Conservation (phyloP, 2,888 invertebrate genomes). For the Congeria kusceri region DNA sequence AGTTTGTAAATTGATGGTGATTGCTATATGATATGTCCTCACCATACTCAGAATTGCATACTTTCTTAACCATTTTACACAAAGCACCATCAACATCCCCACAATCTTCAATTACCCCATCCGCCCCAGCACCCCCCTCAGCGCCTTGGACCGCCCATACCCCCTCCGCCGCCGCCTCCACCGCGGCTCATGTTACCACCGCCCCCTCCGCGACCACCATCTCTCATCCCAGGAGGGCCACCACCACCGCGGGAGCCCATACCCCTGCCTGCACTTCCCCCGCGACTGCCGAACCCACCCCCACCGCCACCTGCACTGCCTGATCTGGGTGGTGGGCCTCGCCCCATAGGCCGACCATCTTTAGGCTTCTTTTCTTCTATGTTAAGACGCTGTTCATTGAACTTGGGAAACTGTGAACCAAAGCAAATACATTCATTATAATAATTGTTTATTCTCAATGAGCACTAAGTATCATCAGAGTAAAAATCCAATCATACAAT, state of each 20-base stretch:
- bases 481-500: no score
- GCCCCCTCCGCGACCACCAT: conserved; percentile 87
- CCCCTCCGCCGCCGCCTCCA: conserved; percentile 81
- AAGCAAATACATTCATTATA: conserved; percentile 69
- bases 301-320: conserved; percentile 74
- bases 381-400: conserved; percentile 94
- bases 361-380: conserved; percentile 93
- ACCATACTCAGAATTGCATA: conserved; percentile 79
- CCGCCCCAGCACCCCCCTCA: conserved; percentile 40
- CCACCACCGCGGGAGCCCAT: conserved; percentile 70
- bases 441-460: neutral
- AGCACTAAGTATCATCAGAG: no score
- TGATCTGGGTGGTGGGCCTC: conserved; percentile 74
- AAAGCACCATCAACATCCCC: conserved; percentile 60
- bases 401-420: conserved; percentile 90
- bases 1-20: conserved; percentile 36
- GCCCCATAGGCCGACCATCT: conserved; percentile 74
- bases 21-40: conserved; percentile 59
- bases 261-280: conserved; percentile 71
- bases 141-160: conserved; percentile 69
- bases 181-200: conserved; percentile 84
- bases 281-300: conserved; percentile 71
- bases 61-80: conserved; percentile 65
- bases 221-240: conserved; percentile 73
- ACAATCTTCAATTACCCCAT: conserved; percentile 40